Evolutionary conservation across 1,140 invertebrate species (phyloP), one percentile per base, ranked within the genome.

Genomic region (Drosophila asahinai): DNA sequence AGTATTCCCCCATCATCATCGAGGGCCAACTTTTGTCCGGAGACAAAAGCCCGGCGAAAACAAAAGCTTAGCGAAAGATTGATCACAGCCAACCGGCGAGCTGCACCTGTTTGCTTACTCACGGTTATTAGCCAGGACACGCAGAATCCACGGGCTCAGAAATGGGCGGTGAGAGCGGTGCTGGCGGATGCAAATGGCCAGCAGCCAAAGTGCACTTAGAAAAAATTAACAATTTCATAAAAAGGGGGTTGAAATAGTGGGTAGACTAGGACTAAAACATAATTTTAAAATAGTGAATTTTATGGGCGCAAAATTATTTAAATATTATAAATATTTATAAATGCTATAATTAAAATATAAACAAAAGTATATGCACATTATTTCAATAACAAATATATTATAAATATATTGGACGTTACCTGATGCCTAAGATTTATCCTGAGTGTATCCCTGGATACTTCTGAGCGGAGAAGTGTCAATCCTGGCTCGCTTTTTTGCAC

Each of bases 21-120:
- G 61, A 30, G 60, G 49, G 38, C 59, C 33, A 62, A 48, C 51
- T 73, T 84, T 67, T 61, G 60, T 81, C 45, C 78, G 82, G 66
- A 87, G 79, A 87, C 83, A 90, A 90, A 87, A 90, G 78, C 64
- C 79, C 79, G 78, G 86, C 80, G 86, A 91, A 90, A 89, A 89
- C 86, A 89, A 89, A 89, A 89, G 86, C 86, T 89, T 89, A 89
- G 81, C 86, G 81, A 66, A 66, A 89, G 86, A 89, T 89, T 89
- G 86, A 89, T 89, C 86, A 90, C 86, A 86, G 70, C 71, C 43
- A 70, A 42, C 61, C 58, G 61, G 65, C 71, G 45, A 43, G 59
- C 81, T 52, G 86, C 86, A 90, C 86, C 86, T 90, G 86, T 86
- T 90, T 77, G 86, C 67, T 80, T 90, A 90, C 86, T 90, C 86